These are phyloP conservation scores for Sesamia inferens DNA, from an alignment of 2,888 invertebrate species.

Conservation along the genomic window DNA sequence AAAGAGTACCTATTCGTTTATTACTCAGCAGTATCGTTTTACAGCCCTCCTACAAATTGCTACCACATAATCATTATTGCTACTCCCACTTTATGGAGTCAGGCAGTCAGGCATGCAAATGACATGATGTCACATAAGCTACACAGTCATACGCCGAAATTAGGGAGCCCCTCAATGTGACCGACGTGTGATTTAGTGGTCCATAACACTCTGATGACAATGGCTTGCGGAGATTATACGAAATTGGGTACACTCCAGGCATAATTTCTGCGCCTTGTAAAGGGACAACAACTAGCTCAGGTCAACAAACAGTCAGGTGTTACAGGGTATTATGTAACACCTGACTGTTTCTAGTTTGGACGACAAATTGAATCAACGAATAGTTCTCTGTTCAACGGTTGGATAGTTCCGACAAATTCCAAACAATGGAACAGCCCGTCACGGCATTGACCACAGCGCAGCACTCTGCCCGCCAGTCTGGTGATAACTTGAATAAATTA, in stretches of 20 bases:
- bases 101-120: conserved; percentile 27
- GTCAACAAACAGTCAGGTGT: background rate
- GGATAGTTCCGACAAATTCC: conserved; percentile 62
- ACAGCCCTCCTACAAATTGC: conserved; percentile 28
- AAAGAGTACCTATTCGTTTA: conserved; percentile 5
- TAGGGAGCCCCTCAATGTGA: conserved; percentile 33
- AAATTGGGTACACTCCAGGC: background rate
- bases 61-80: background rate
- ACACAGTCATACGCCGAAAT: conserved; percentile 26
- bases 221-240: background rate
- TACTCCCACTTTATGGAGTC: conserved; percentile 21
- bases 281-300: conserved; percentile 2
- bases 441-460: conserved; percentile 71
- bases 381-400: conserved; percentile 59
- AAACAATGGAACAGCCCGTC: conserved; percentile 70
- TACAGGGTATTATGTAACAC: conserved; percentile 48
- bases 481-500: conserved; percentile 59
- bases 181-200: conserved; percentile 22
- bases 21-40: conserved; percentile 21
- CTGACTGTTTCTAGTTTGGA: conserved; percentile 38
- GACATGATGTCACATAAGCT: conserved; percentile 38
- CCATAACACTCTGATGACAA: conserved; percentile 18
- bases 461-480: conserved; percentile 69
- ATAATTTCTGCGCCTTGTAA: background rate
- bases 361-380: conserved; percentile 48